A percentile compares a stretch with the other conserved stretches of the same genome.
Conservation (phyloP, 2,888 invertebrate genomes). For the Cosmorhoe ocellata region DNA sequence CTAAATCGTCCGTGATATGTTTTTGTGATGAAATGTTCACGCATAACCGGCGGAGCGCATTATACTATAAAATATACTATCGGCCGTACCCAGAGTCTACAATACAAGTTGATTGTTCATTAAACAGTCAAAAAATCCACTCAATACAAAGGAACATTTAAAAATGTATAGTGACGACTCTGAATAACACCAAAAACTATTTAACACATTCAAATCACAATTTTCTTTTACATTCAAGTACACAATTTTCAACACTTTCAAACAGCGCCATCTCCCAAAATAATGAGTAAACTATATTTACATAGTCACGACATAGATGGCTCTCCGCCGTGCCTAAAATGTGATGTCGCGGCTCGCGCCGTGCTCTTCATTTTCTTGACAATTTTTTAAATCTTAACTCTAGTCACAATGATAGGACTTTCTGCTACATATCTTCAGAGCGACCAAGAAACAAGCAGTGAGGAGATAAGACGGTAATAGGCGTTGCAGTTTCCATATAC, state of each 20-base stretch:
- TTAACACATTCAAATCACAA: neutral
- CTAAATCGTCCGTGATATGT: slow-evolving; percentile 43
- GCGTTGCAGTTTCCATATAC: too few species aligned
- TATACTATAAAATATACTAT: neutral
- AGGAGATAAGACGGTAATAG: too few species aligned
- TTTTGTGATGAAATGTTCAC: slow-evolving; percentile 21
- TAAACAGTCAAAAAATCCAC: too few species aligned
- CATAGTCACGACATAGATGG: slow-evolving; percentile 6
- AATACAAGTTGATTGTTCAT: neutral
- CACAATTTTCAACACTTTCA: neutral
- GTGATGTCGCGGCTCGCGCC: slow-evolving; percentile 40
- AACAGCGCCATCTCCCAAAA: slow-evolving; percentile 19
- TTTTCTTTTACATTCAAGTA: too few species aligned
- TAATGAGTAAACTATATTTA: slow-evolving; percentile 13
- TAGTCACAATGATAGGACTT: too few species aligned
- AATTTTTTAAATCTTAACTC: neutral
- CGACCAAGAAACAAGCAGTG: too few species aligned
- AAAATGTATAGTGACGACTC: neutral
- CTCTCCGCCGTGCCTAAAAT: slow-evolving; percentile 3
- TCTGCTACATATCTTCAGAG: too few species aligned
- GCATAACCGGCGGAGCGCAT: slow-evolving; percentile 8
- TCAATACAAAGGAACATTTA: too few species aligned
- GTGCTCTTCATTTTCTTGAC: neutral
- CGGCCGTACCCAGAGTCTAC: neutral
- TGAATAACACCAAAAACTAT: neutral